Evolutionary conservation across 1,140 invertebrate species (phyloP).

Genomic region (Cotesia vestalis): DNA sequence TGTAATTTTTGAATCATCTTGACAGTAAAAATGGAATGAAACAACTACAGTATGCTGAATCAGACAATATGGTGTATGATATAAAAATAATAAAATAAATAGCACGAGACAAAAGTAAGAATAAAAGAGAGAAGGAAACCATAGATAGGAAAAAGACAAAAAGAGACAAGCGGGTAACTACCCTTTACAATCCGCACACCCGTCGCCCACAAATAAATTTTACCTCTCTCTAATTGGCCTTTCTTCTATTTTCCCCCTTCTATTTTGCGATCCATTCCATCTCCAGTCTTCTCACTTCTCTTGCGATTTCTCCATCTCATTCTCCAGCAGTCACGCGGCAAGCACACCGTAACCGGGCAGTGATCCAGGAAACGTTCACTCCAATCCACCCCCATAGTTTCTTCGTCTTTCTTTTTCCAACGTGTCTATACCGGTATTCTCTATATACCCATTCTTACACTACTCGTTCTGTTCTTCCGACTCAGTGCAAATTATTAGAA

Average conservation of each 20-base stretch:
- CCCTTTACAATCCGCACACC: constrained; percentile 62
- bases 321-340: constrained; percentile 39
- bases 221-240: constrained; percentile 66
- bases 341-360: constrained; percentile 56
- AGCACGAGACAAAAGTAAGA: constrained; percentile 11
- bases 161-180: constrained; percentile 44
- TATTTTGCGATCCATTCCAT: constrained; percentile 51
- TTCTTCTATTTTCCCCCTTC: constrained; percentile 62
- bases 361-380: constrained; percentile 57
- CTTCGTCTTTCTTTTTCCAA: constrained; percentile 5
- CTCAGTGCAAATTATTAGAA: constrained; percentile 60
- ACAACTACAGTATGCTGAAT: too few species aligned
- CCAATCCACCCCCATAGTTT: constrained; percentile 40
- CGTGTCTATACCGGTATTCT: background rate
- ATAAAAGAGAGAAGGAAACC: constrained; percentile 6
- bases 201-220: constrained; percentile 66
- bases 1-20: background rate
- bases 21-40: background rate
- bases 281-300: constrained; percentile 43
- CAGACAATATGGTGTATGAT: background rate
- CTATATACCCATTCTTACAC: constrained; percentile 24
- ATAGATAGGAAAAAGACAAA: constrained; percentile 14
- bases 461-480: constrained; percentile 31
- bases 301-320: constrained; percentile 45
- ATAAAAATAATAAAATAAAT: constrained; percentile 13